phyloP scores from a whole-genome alignment of 2,113 vertebrate genomes.

The Gobius niger region DNA sequence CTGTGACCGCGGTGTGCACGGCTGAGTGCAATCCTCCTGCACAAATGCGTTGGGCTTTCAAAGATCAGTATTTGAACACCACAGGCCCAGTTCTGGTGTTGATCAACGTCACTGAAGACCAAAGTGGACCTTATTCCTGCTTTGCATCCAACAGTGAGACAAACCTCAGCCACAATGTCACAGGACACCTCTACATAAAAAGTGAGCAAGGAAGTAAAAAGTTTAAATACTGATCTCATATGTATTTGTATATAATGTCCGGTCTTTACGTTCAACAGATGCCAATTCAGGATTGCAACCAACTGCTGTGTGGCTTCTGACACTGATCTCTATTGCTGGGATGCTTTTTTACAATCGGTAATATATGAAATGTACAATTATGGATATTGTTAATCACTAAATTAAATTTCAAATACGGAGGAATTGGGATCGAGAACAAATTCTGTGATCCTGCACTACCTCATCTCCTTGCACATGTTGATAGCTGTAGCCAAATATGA shows the following conservation, averaged over 20 bases:
- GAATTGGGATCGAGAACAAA: not conserved
- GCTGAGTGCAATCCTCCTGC: slow-evolving; percentile 55
- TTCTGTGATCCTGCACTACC: not conserved
- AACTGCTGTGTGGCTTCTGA: slow-evolving; percentile 22
- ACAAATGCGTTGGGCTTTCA: slow-evolving; percentile 52
- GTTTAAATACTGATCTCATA: not conserved
- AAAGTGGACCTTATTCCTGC: slow-evolving; percentile 66
- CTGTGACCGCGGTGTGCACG: slow-evolving; percentile 56
- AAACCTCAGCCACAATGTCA: slow-evolving; percentile 39
- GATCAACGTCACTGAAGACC: slow-evolving; percentile 19
- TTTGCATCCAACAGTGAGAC: slow-evolving; percentile 63
- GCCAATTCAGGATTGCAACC: slow-evolving; percentile 23
- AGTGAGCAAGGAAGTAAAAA: slow-evolving; percentile 32
- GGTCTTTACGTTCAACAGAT: slow-evolving; percentile 21
- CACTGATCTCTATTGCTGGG: slow-evolving; percentile 23
- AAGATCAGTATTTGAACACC: slow-evolving; percentile 27
- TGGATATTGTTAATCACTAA: not conserved
- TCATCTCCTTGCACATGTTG: not conserved
- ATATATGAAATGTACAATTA: not conserved
- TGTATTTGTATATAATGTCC: not conserved
- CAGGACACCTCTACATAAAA: slow-evolving; percentile 39
- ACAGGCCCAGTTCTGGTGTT: slow-evolving; percentile 37
- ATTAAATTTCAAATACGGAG: not conserved
- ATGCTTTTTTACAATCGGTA: not conserved
- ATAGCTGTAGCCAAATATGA: not conserved